Conservation (phyloP, 2,797 vertebrate genomes). For the Limnodromus scolopaceus region DNA sequence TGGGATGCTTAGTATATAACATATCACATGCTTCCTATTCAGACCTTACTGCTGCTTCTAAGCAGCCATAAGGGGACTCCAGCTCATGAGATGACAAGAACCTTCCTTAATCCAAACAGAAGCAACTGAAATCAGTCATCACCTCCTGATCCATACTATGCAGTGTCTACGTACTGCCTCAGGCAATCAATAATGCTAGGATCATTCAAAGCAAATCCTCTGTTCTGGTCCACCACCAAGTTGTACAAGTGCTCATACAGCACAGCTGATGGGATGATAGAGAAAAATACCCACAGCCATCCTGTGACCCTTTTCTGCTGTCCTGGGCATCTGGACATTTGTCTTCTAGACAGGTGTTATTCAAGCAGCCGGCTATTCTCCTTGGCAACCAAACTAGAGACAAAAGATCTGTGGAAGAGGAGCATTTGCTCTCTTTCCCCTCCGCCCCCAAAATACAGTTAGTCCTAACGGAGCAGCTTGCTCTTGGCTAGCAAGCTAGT, state of each 20-base stretch:
- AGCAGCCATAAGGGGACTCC: neutral
- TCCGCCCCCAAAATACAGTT: neutral
- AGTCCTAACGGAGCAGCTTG: neutral
- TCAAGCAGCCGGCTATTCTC: neutral
- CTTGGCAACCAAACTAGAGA: neutral
- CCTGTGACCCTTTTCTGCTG: neutral
- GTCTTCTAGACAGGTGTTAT: neutral
- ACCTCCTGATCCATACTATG: neutral
- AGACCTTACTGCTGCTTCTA: neutral
- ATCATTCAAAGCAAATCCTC: neutral
- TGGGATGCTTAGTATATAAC: neutral
- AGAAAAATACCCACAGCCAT: neutral
- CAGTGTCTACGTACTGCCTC: neutral
- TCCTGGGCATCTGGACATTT: neutral
- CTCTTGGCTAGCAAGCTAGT: neutral
- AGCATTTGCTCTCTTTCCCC: fast-evolving
- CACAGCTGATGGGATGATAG: neutral
- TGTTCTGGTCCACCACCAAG: neutral
- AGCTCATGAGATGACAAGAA: neutral
- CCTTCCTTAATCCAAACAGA: neutral
- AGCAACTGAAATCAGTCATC: neutral
- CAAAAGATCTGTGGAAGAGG: neutral
- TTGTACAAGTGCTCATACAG: neutral
- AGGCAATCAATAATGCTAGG: neutral
- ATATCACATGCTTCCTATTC: neutral